Evolutionary conservation across 2,888 invertebrate species (phyloP).

Genomic region (Chrysina gloriosa): DNA sequence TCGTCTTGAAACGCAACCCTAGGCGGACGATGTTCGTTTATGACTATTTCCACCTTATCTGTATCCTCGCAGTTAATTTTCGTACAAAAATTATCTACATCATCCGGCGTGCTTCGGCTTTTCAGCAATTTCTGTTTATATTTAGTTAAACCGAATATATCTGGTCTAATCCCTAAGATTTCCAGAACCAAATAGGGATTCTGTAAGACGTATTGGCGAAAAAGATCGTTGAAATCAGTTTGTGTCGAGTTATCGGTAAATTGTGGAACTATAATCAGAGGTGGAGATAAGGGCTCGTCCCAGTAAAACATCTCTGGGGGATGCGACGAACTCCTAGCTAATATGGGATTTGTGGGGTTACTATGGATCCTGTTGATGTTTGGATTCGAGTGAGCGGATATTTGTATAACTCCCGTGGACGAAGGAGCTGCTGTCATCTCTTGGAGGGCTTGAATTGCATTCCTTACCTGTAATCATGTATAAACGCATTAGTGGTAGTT

Average conservation of each 20-base stretch:
- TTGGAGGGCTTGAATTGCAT: slow-evolving; percentile 86
- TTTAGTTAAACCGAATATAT: slow-evolving; percentile 56
- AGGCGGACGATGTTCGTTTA: slow-evolving; percentile 7
- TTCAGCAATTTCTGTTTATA: slow-evolving; percentile 47
- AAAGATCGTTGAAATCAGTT: slow-evolving; percentile 73
- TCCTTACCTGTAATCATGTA: slow-evolving; percentile 72
- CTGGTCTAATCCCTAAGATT: slow-evolving; percentile 78
- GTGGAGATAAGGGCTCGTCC: slow-evolving; percentile 65
- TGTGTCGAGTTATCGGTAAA: slow-evolving; percentile 67
- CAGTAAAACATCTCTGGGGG: slow-evolving; percentile 87
- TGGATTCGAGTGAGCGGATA: slow-evolving; percentile 86
- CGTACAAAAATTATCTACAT: slow-evolving; percentile 8
- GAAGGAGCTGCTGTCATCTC: slow-evolving; percentile 76
- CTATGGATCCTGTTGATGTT: slow-evolving; percentile 67
- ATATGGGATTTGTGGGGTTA: slow-evolving; percentile 62
- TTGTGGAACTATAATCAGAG: slow-evolving; percentile 51
- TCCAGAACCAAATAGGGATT: slow-evolving; percentile 80
- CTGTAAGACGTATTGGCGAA: slow-evolving; percentile 75
- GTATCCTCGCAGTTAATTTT: not conserved
- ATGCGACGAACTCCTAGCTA: slow-evolving; percentile 85
- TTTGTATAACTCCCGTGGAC: slow-evolving; percentile 63
- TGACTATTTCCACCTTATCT: slow-evolving; percentile 1
- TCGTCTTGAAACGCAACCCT: slow-evolving; percentile 28
- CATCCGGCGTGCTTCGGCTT: slow-evolving; percentile 48
- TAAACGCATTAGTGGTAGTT: too few species aligned